phyloP scores from a whole-genome alignment of 2,797 vertebrate genomes.

The Argya squamiceps region DNA sequence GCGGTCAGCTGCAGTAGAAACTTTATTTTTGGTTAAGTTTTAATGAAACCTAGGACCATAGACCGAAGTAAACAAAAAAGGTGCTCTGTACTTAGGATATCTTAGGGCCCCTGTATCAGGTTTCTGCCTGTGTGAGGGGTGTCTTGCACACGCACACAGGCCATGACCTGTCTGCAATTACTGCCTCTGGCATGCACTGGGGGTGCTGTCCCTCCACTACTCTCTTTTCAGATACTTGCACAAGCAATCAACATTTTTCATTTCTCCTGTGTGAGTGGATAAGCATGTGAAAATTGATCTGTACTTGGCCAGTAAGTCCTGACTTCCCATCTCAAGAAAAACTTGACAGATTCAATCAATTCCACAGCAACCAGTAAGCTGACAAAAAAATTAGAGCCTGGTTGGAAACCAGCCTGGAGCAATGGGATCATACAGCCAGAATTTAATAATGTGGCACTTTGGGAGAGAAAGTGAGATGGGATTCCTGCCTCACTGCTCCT shows the following conservation, averaged over 20 bases:
- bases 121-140: background rate
- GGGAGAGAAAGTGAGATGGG: background rate
- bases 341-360: background rate
- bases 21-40: background rate
- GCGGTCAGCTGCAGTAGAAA: background rate
- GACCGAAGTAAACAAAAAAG: background rate
- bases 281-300: background rate
- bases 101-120: background rate
- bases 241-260: background rate
- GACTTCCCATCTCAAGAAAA: background rate
- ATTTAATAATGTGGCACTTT: background rate
- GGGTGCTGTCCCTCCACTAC: background rate
- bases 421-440: background rate
- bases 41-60: background rate
- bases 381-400: background rate
- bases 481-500: background rate
- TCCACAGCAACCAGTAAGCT: background rate
- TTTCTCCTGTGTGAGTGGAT: background rate
- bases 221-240: background rate
- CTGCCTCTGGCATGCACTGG: background rate
- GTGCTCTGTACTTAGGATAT: too few relatives aligned
- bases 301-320: background rate
- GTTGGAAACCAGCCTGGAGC: background rate
- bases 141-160: fast-evolving
- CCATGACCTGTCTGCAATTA: background rate